Evolutionary conservation across 2,888 invertebrate genomes (phyloP), one percentile per base, ranked within the genome.

Genomic region (Eugnorisma glareosa): DNA sequence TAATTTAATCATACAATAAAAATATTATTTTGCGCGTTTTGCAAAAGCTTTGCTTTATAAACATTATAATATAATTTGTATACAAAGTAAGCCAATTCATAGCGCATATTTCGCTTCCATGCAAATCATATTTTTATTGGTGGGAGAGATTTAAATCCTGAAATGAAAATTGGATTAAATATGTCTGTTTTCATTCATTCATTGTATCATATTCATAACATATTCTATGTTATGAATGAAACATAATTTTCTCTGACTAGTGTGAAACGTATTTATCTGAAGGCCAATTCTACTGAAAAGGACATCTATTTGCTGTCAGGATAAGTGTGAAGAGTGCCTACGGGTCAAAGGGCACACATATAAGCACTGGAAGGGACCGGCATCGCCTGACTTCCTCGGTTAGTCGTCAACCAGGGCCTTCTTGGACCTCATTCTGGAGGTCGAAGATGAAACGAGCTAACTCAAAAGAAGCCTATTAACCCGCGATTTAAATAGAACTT

Each of bases 91-190:
- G 92, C 92, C 90, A 90, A 89, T 89, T 90, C 89, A 90, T 91
- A 91, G 92, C 92, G 79, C 81, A 85, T 86, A 80, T 81, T 86
- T 90, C 63, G 90, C 88, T 84, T 81, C 81, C 93, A 93, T 92
- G 92, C 92, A 88, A 83, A 81, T 79, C 35, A 84, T 81, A 77
- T 81, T 86, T 82, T 86, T 74, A 78, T 73, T 75, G 79, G 75
- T 86, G 35, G 45, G 59, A 24, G n/a, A 73, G 24, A 59, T 66
- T 67, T 21, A 40, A 37, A 59, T 63, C 68, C 86, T 86, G 87
- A 31, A 83, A 78, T 67, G 66, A 86, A 66, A 68, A 40, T 18
- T 73, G 15, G 48, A 40, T 71, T 61, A 37, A 67, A 54, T 43
- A 72, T 45, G 21, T 40, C 13, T 24, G n/a, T 2, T 61, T 51